These are phyloP conservation scores for Drosophila nigrodunni DNA, from an alignment of 1,140 invertebrate genomes.

Conservation along the genomic window DNA sequence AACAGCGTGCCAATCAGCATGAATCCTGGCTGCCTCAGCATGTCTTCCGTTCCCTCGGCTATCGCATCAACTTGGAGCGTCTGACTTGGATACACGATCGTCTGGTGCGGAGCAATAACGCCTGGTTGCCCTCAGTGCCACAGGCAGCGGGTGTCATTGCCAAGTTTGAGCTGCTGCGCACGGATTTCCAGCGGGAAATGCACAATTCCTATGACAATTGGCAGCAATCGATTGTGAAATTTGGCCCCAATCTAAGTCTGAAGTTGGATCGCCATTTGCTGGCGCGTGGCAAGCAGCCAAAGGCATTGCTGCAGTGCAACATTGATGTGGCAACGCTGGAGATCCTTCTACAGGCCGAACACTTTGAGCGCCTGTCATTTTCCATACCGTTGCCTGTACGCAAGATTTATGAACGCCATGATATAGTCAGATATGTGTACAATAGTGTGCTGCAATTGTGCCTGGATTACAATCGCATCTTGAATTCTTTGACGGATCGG, in stretches of 20 bases:
- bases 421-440: constrained; percentile 88
- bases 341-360: constrained; percentile 74
- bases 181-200: constrained; percentile 62
- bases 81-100: constrained; percentile 62
- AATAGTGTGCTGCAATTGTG: constrained; percentile 91
- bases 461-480: constrained; percentile 92
- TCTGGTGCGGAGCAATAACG: constrained; percentile 40
- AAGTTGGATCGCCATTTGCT: constrained; percentile 90
- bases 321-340: constrained; percentile 86
- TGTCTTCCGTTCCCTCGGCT: constrained; percentile 85
- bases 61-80: constrained; percentile 72
- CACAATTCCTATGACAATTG: constrained; percentile 87
- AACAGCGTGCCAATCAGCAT: constrained; percentile 86
- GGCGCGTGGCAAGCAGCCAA: constrained; percentile 87
- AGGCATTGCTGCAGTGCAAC: constrained; percentile 91
- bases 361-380: constrained; percentile 86
- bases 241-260: constrained; percentile 84
- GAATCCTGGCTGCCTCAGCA: constrained; percentile 89
- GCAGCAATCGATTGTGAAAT: constrained; percentile 85
- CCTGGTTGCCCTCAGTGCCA: constrained; percentile 72
- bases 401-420: constrained; percentile 87
- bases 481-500: constrained; percentile 86
- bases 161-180: constrained; percentile 64
- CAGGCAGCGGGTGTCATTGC: constrained; percentile 46
- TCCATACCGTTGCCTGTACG: constrained; percentile 85